Percentiles rank a stretch among this genome's conserved stretches.
These are phyloP conservation scores for Melieria omissa DNA, from an alignment of 2,888 invertebrate genomes.

Conservation along the genomic window DNA sequence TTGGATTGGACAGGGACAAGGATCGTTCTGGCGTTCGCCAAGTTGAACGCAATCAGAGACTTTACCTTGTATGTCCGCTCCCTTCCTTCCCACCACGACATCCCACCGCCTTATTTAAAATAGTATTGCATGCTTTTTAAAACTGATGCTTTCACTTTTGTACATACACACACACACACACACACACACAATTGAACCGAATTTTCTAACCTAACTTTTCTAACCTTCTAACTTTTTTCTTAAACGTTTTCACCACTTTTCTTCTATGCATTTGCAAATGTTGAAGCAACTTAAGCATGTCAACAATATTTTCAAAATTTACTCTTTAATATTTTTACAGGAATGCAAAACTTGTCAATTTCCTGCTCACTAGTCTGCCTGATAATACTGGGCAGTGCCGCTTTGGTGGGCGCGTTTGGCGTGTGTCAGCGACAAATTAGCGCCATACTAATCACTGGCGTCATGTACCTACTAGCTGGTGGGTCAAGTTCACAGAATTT, in stretches of 20 bases:
- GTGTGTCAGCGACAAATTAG: conserved; percentile 92
- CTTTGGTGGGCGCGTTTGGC: conserved; percentile 88
- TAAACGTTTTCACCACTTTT: background rate
- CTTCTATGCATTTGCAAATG: background rate
- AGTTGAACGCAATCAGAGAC: too few species aligned
- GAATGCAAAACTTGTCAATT: conserved; percentile 96
- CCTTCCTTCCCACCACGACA: too few species aligned
- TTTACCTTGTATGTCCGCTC: too few species aligned
- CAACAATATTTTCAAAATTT: background rate
- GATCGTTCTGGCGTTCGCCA: too few species aligned
- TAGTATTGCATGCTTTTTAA: too few species aligned
- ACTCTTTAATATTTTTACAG: conserved; percentile 66
- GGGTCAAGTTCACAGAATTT: conserved; percentile 52
- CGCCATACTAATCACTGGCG: conserved; percentile 92
- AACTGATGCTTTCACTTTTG: too few species aligned
- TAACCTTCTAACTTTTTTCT: background rate
- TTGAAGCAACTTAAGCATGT: background rate
- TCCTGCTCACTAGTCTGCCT: conserved; percentile 93
- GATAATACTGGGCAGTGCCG: conserved; percentile 87
- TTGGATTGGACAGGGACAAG: too few species aligned
- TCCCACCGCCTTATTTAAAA: background rate
- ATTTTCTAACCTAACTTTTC: background rate
- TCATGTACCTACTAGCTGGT: conserved; percentile 94
- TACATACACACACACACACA: too few species aligned
- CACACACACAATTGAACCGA: too few species aligned